Evolutionary conservation across 2,113 vertebrate species (phyloP).

Genomic region (Antigone vipio): DNA sequence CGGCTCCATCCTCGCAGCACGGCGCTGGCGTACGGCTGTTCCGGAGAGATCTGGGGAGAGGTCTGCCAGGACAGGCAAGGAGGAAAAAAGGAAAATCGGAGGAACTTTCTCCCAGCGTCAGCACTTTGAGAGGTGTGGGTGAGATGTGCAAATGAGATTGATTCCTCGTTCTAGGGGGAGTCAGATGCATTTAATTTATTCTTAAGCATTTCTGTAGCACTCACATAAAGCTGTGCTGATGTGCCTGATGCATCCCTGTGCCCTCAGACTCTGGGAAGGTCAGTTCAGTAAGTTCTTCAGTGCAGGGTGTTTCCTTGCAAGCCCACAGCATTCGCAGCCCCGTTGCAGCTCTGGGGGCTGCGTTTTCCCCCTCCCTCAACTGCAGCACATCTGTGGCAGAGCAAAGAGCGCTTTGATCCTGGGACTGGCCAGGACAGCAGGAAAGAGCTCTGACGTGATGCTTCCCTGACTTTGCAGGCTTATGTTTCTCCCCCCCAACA

Average conservation of each 20-base stretch:
- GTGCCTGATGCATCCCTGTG: background rate
- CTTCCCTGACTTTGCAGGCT: background rate
- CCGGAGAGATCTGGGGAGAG: background rate
- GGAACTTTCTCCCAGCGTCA: background rate
- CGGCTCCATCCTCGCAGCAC: background rate
- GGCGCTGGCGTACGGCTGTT: background rate
- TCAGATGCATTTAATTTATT: background rate
- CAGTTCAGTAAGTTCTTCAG: background rate
- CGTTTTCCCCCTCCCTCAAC: background rate
- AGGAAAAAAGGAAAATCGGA: background rate
- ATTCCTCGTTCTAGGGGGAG: background rate
- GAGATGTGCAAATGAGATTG: background rate
- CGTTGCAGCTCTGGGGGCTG: background rate
- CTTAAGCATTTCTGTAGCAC: background rate
- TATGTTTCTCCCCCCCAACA: fast-evolving
- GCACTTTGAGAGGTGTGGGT: background rate
- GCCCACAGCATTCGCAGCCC: background rate
- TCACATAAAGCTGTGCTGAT: background rate
- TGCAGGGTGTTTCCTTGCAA: background rate
- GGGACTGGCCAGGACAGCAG: background rate
- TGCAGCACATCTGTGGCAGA: background rate
- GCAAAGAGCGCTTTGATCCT: background rate
- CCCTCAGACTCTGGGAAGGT: background rate
- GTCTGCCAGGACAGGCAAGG: background rate
- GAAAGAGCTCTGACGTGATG: background rate